Percentiles rank a stretch among this genome's conserved stretches.
Evolutionary conservation across 2,797 vertebrate species (phyloP).

Genomic region (Apodemus agrarius): DNA sequence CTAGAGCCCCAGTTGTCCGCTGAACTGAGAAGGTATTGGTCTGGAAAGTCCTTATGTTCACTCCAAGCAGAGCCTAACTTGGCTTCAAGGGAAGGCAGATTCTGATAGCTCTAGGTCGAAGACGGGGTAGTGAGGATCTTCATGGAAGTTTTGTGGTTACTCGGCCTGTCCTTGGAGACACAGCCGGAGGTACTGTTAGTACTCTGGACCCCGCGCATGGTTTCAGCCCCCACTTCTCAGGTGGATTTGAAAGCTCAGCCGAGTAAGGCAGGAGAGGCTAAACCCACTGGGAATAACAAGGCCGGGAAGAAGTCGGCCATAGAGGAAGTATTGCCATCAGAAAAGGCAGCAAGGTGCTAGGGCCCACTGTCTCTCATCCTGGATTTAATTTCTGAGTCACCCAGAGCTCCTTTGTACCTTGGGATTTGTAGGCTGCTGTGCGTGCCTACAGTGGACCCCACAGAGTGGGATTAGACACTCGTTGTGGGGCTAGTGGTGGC

Average conservation of each 20-base stretch:
- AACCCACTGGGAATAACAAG: conserved; percentile 6
- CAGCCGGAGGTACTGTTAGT: neutral
- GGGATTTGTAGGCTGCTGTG: neutral
- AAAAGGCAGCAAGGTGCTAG: neutral
- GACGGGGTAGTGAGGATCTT: neutral
- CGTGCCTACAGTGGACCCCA: neutral
- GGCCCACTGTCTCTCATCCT: neutral
- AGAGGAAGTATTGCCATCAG: neutral
- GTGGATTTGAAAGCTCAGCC: neutral
- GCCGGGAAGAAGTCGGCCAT: neutral
- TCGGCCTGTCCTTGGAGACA: neutral
- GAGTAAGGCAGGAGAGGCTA: neutral
- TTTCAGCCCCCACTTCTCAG: neutral
- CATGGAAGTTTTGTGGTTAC: neutral
- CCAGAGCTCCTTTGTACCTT: neutral
- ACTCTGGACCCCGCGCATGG: neutral
- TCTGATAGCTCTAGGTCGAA: neutral
- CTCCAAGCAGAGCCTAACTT: neutral
- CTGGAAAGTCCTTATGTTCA: neutral
- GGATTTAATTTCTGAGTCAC: neutral
- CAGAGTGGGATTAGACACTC: neutral
- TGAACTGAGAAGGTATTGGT: neutral
- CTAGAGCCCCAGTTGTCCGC: neutral
- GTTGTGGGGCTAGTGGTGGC: neutral
- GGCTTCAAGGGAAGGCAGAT: neutral